Evolutionary conservation across 2,113 vertebrate species (phyloP).

Genomic region (Suncus etruscus): DNA sequence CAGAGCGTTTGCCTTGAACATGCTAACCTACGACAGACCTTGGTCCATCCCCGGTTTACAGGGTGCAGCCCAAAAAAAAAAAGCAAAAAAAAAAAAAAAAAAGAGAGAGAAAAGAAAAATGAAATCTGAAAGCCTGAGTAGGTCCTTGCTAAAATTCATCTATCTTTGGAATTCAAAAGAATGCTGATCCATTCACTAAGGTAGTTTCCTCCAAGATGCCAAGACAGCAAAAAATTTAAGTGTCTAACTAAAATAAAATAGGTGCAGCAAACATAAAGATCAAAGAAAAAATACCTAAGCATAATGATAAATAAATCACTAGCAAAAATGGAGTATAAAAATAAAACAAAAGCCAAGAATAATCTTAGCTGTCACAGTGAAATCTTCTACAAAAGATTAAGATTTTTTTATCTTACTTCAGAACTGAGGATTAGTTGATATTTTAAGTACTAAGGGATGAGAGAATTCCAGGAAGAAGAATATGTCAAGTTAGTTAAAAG

Average conservation of each 20-base stretch:
- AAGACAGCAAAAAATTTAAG: neutral
- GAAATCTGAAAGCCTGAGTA: conserved; percentile 10
- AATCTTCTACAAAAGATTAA: neutral
- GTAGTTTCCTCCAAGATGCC: conserved; percentile 37
- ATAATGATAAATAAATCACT: neutral
- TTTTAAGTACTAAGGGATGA: conserved; percentile 37
- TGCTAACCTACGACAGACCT: no score
- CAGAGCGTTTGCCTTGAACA: no score
- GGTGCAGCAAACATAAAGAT: neutral
- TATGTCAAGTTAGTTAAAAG: conserved; percentile 35
- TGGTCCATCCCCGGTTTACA: no score
- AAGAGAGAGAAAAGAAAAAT: conserved; percentile 15
- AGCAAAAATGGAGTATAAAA: neutral
- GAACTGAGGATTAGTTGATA: conserved; percentile 36
- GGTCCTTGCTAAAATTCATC: conserved; percentile 39
- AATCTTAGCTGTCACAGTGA: neutral
- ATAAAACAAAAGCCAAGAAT: neutral
- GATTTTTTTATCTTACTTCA: neutral
- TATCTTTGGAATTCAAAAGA: conserved; percentile 58
- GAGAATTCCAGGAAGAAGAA: conserved; percentile 16
- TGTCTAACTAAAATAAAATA: conserved; percentile 23
- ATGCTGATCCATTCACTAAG: conserved; percentile 33
- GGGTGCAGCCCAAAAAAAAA: no score
- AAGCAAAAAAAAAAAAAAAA: no score
- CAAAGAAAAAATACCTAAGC: conserved; percentile 13